Conservation (phyloP, 1,140 invertebrate genomes). For the Bombus soroeensis region DNA sequence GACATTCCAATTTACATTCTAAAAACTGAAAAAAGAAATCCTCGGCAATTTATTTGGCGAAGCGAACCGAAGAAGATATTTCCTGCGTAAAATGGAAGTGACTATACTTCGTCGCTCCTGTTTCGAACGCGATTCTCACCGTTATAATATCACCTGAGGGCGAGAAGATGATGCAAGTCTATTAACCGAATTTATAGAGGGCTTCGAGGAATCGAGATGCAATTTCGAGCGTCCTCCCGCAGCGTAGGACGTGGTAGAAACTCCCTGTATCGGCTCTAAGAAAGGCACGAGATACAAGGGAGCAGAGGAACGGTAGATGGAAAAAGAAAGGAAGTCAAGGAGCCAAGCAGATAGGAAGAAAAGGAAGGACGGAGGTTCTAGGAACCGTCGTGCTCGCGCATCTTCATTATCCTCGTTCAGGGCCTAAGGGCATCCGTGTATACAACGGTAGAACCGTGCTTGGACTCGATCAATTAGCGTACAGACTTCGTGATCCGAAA, state of each 20-base stretch:
- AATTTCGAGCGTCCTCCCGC: constrained; percentile 44
- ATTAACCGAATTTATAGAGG: constrained; percentile 64
- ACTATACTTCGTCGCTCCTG: constrained; percentile 3
- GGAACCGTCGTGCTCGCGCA: constrained; percentile 74
- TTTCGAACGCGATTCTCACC: constrained; percentile 8
- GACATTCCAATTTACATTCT: not conserved
- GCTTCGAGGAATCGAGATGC: constrained; percentile 43
- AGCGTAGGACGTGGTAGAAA: constrained; percentile 9
- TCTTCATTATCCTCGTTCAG: constrained; percentile 72
- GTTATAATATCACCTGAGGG: constrained; percentile 5
- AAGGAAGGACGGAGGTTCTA: constrained; percentile 59
- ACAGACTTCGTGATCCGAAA: constrained; percentile 67
- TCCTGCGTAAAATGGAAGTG: not conserved
- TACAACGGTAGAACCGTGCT: constrained; percentile 63
- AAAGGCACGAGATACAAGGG: not conserved
- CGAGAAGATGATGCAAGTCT: constrained; percentile 35
- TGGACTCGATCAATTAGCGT: constrained; percentile 74
- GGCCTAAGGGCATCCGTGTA: constrained; percentile 57
- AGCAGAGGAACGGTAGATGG: not conserved
- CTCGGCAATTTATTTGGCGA: not conserved
- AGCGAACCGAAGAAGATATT: constrained; percentile 21
- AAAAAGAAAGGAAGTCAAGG: constrained; percentile 24
- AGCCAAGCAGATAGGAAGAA: not conserved
- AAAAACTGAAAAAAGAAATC: not conserved
- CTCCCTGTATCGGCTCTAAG: not conserved